Percentiles rank a stretch among this genome's conserved stretches.
Conservation (phyloP, 2,113 vertebrate species). For the Chlorodrepanis virens region DNA sequence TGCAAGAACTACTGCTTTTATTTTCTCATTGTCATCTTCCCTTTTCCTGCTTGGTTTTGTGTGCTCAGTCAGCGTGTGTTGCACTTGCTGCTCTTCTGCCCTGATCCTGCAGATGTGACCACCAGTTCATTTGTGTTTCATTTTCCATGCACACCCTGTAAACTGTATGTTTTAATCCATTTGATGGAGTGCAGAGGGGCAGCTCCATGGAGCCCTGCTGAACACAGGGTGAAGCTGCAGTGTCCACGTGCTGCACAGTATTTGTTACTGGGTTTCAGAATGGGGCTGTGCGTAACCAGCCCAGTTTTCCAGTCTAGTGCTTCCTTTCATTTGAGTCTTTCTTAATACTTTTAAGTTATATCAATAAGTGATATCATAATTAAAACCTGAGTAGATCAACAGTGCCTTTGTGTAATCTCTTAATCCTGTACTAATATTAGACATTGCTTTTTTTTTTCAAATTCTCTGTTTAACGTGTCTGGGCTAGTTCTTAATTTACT, state of each 20-base stretch:
- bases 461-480: not conserved
- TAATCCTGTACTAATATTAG: slow-evolving; percentile 36
- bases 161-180: not conserved
- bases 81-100: not conserved
- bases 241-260: accelerated
- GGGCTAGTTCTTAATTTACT: not conserved
- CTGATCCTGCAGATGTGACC: not conserved
- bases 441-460: not conserved
- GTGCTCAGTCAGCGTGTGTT: not conserved
- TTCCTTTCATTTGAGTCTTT: not conserved
- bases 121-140: not conserved
- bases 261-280: not conserved
- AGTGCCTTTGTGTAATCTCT: not conserved
- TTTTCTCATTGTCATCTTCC: not conserved
- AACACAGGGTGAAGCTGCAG: not conserved
- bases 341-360: not conserved
- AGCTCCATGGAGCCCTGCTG: not conserved
- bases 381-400: not conserved
- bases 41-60: not conserved
- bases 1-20: not conserved
- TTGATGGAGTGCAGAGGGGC: not conserved
- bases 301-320: not conserved
- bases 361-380: slow-evolving; percentile 19
- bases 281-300: accelerated
- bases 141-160: not conserved